phyloP scores from a whole-genome alignment of 2,113 vertebrate species.

The Spizaetus ornatus region DNA sequence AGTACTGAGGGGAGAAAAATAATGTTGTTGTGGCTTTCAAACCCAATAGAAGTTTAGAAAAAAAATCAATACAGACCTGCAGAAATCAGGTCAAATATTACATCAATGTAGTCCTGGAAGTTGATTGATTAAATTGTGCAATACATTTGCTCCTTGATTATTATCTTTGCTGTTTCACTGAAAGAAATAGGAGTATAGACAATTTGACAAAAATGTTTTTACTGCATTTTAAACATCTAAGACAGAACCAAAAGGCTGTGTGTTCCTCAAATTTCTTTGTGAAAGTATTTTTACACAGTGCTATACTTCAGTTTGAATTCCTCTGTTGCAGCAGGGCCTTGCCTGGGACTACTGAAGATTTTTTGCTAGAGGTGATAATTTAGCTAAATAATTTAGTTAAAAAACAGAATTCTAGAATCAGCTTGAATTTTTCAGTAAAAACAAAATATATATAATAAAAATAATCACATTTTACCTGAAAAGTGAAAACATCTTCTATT shows the following conservation, averaged over 20 bases:
- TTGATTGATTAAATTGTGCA: neutral
- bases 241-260: neutral
- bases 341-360: neutral
- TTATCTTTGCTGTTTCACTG: neutral
- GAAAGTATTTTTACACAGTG: neutral
- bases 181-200: neutral
- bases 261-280: neutral
- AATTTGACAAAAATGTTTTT: neutral
- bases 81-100: neutral
- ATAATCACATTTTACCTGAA: neutral
- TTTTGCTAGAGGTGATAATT: neutral
- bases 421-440: neutral
- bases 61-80: neutral
- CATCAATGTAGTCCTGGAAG: neutral
- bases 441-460: neutral
- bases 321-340: neutral
- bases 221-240: neutral
- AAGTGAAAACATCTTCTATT: neutral
- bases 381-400: neutral
- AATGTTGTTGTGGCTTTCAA: neutral
- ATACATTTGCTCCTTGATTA: neutral
- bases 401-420: neutral
- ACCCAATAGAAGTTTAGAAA: neutral
- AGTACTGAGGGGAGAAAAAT: neutral
- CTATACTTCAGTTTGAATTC: neutral